phyloP scores from a whole-genome alignment of 2,888 invertebrate species.

The Meghimatium bilineatum region DNA sequence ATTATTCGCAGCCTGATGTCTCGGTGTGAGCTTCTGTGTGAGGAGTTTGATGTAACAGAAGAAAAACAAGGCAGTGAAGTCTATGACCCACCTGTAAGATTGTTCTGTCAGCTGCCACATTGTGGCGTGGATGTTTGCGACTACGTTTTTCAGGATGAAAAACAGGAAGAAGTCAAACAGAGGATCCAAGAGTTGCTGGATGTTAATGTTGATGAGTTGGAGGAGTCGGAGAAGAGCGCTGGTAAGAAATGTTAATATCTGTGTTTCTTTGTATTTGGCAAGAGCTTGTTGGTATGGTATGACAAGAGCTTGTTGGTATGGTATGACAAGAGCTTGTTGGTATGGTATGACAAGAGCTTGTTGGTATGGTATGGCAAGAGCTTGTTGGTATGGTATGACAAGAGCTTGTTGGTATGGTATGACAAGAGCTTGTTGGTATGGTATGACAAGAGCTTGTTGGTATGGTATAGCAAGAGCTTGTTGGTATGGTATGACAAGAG shows the following conservation, averaged over 20 bases:
- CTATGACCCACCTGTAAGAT: slow-evolving; percentile 92
- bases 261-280: background rate
- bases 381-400: too few species aligned
- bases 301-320: too few species aligned
- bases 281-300: background rate
- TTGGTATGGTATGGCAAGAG: too few species aligned
- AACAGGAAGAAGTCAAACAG: slow-evolving; percentile 84
- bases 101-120: slow-evolving; percentile 83
- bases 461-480: too few species aligned
- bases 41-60: slow-evolving; percentile 87
- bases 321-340: too few species aligned
- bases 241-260: slow-evolving; percentile 6
- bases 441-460: too few species aligned
- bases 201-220: slow-evolving; percentile 82
- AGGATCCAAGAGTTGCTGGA: slow-evolving; percentile 90
- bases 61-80: slow-evolving; percentile 85
- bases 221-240: slow-evolving; percentile 45
- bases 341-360: too few species aligned
- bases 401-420: too few species aligned
- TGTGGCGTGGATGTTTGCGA: slow-evolving; percentile 84
- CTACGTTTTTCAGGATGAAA: slow-evolving; percentile 93
- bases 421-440: too few species aligned
- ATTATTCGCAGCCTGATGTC: slow-evolving; percentile 89
- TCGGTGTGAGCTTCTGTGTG: slow-evolving; percentile 93
- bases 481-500: too few species aligned